These are phyloP conservation scores for Brachionus manjavacas DNA, from an alignment of 1,140 invertebrate species.

Conservation along the genomic window DNA sequence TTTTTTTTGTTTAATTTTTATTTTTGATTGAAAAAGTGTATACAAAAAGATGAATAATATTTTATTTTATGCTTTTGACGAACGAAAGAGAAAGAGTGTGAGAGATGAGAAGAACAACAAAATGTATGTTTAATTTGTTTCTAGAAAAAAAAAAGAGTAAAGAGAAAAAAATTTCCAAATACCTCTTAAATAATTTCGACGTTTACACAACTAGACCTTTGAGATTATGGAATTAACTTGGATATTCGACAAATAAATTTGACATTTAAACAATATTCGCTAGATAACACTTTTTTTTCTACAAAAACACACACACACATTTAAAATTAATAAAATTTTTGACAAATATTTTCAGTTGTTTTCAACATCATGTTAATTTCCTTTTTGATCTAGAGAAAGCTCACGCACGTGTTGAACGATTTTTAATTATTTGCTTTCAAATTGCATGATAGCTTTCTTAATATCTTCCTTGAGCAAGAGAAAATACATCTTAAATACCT, in stretches of 20 bases:
- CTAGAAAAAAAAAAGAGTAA: background rate
- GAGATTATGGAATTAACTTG: background rate
- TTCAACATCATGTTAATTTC: background rate
- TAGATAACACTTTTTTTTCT: background rate
- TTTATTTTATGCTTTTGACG: background rate
- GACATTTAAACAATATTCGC: background rate
- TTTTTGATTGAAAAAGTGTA: background rate
- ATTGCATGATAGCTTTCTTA: background rate
- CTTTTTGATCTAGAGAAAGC: background rate
- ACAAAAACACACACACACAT: background rate
- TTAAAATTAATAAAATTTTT: too few relatives aligned
- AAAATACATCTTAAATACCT: background rate
- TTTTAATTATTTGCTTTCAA: background rate
- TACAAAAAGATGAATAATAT: background rate
- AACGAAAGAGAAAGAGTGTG: background rate
- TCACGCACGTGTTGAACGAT: background rate
- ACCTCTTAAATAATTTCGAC: background rate
- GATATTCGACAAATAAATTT: background rate
- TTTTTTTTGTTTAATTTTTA: background rate
- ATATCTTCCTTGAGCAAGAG: background rate
- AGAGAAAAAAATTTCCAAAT: background rate
- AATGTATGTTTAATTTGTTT: conserved; percentile 1
- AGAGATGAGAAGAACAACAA: background rate
- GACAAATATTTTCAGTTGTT: background rate
- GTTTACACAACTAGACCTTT: background rate